phyloP scores from a whole-genome alignment of 2,113 vertebrate species.

The Diglossa brunneiventris region DNA sequence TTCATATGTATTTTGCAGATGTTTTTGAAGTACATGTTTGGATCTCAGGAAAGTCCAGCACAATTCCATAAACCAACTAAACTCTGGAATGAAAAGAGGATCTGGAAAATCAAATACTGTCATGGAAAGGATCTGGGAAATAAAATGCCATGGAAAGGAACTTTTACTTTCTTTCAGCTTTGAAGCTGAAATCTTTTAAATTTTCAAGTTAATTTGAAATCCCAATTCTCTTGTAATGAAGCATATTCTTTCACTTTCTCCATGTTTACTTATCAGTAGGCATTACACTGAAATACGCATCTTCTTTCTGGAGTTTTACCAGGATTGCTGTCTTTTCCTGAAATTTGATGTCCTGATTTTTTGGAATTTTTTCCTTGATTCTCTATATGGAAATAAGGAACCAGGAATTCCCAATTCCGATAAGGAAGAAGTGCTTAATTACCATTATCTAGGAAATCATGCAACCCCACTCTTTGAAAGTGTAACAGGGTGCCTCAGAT shows the following conservation, averaged over 20 bases:
- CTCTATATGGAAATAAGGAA: neutral
- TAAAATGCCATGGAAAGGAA: neutral
- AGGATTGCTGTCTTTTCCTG: neutral
- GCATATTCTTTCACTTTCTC: neutral
- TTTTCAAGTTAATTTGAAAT: neutral
- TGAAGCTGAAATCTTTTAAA: neutral
- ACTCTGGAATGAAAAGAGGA: neutral
- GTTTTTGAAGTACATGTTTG: neutral
- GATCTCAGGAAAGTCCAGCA: neutral
- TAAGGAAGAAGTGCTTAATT: neutral
- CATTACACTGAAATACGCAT: neutral
- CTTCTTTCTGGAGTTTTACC: neutral
- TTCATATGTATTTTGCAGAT: neutral
- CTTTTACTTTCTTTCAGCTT: neutral
- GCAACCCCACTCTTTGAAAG: neutral
- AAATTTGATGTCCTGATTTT: neutral
- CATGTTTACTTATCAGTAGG: neutral
- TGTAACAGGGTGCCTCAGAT: neutral
- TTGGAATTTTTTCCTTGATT: neutral
- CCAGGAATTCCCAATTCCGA: neutral
- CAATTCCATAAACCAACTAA: neutral
- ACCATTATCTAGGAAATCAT: neutral
- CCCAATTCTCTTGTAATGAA: neutral
- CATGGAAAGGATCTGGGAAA: neutral
- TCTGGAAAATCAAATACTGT: neutral